Percentiles rank a stretch among this genome's conserved stretches.
These are phyloP conservation scores for Sarcophaga peregrina DNA, from an alignment of 1,140 invertebrate genomes.

Conservation along the genomic window DNA sequence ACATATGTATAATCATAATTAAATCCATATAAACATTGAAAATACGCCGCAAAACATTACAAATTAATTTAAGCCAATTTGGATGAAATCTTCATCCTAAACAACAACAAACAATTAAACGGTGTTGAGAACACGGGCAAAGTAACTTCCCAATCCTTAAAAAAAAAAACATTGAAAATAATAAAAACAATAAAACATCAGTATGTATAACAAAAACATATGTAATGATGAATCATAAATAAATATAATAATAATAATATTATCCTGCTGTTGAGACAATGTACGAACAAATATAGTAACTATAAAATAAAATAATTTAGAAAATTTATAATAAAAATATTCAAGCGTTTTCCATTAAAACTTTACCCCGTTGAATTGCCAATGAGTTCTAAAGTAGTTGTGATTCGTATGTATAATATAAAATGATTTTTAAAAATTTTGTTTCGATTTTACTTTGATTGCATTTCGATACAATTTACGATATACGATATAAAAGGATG, in stretches of 20 bases:
- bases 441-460: not conserved
- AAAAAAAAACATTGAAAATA: not conserved
- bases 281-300: not conserved
- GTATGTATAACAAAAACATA: not conserved
- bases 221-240: not conserved
- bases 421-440: slow-evolving; percentile 9
- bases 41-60: not conserved
- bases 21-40: not conserved
- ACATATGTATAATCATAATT: not conserved
- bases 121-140: not conserved
- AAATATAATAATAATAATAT: not conserved
- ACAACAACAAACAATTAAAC: not conserved
- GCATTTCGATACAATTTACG: not conserved
- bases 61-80: slow-evolving; percentile 12
- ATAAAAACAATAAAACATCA: not conserved
- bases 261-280: not conserved
- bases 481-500: too few relatives aligned
- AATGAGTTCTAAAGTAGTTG: slow-evolving; percentile 14
- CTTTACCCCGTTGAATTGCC: slow-evolving; percentile 13
- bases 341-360: slow-evolving; percentile 13
- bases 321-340: slow-evolving; percentile 15
- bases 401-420: not conserved
- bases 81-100: not conserved
- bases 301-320: not conserved
- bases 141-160: not conserved